Base-by-base conservation (phyloP, 2,888 invertebrate genomes). In the Drosophila sordidula region DNA sequence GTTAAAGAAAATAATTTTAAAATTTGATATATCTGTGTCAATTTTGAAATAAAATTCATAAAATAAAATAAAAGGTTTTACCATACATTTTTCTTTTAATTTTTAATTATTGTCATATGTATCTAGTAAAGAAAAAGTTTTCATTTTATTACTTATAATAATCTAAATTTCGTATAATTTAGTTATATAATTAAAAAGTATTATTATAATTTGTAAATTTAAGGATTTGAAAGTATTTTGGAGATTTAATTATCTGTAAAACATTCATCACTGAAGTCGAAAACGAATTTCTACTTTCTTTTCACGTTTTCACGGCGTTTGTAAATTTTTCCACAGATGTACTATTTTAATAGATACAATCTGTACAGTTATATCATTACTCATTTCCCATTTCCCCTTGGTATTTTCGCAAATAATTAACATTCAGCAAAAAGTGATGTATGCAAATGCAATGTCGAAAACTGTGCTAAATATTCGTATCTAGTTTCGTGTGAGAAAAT, bases 401-500 rank as follows among this genome's bases (percentile, higher is more conserved):
- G 44, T 41, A 34, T 59, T 68, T 56, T 45, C 42, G 34, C 54
- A 63, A 47, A 38, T 41, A 49, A 65, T 71, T 71, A 65, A 59
- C 45, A 61, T 65, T 39, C 42, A 29, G 39, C 49, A 51, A 57
- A 47, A 58, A 49, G 29, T 49, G 61, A 61, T 72, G 61, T 36
- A 64, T 68, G 68, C 79, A 75, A 64, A 62, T 78, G 59, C 41
- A 63, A 66, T 52, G 52, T 58, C 49, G 67, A 75, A 72, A 69
- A 75, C 51, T 75, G 73, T 49, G 79, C 69, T 55, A 68, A 75
- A 75, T 72, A 46, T 47, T 12, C 29, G 54, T 29, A 63, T 59
- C 55, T 62, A 47, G 14, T 49, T 11, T 11, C 22, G 22, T 25
- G 34, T 56, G 26, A 22, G 9, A 38, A 52, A 58, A 63, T 66